Evolutionary conservation across 2,888 invertebrate genomes (phyloP), one percentile per base, ranked within the genome.

Genomic region (Andrena haemorrhoa): DNA sequence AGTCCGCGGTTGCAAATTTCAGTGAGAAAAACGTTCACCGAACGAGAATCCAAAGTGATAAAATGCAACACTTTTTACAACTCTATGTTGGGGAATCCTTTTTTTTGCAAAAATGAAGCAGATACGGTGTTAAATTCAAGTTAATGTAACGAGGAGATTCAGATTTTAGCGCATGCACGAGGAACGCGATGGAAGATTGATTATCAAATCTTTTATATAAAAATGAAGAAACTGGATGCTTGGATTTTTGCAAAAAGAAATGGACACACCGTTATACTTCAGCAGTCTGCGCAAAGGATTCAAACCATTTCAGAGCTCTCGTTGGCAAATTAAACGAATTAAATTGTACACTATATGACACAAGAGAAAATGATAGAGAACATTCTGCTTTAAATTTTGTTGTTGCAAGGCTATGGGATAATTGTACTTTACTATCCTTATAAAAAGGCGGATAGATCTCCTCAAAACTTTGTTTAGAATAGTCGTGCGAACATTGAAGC

Each of bases 41-140:
- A 81, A 81, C 81, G 81, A 81, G 81, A 81, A 81, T 79, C 81
- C 81, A 81, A 81, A 53, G 23, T 65, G 53, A 77, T 53, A 70
- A 49, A 77, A 5, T 29, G 31, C 58, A 66, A 61, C 65, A 56
- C 33, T 56, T 72, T 66, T 78, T 71, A 79, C 72, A 56, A 49
- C 68, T 63, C 16, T 65, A 63, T 41, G 61, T 49, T 56, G 29
- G 49, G 41, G 31, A 41, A 56, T 47, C 35, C 23, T 23, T 49
- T 33, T 68, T 61, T 71, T 74, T 58, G 53, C 53, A 47, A 33
- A 63, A 8, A 2, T 5, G 16, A 61, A 71, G 12, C 47, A 6
- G 12, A 35, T 10, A n/a, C 10, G 35, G n/a, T 26, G 12, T 56
- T 4, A 26, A 23, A 56, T 56, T 23, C 12, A 33, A 5, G 51